Evolutionary conservation across 2,888 invertebrate species (phyloP).

Genomic region (Acanthacorydalis orientalis): DNA sequence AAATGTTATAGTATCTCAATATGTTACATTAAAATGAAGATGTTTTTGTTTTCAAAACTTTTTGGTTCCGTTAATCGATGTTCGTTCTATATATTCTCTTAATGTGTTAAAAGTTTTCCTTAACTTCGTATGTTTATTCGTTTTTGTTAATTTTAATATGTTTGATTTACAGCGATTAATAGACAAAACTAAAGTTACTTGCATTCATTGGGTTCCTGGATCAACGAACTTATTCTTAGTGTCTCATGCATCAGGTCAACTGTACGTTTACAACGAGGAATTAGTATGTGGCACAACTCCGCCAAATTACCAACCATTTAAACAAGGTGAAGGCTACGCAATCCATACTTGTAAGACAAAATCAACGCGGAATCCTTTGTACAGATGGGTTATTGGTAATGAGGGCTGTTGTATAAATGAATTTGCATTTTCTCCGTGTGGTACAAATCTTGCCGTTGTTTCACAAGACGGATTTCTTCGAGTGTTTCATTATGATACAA

Average conservation of each 20-base stretch:
- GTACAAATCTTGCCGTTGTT: constrained; percentile 80
- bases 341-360: constrained; percentile 94
- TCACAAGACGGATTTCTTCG: constrained; percentile 90
- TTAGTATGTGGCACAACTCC: constrained; percentile 75
- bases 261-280: constrained; percentile 97
- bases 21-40: too few species aligned
- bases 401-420: constrained; percentile 83
- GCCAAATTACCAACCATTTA: constrained; percentile 90
- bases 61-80: too few species aligned
- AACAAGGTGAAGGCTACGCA: constrained; percentile 84
- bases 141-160: not conserved
- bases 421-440: constrained; percentile 92
- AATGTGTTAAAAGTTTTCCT: too few species aligned
- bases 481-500: constrained; percentile 92
- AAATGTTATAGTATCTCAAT: too few species aligned
- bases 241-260: constrained; percentile 87
- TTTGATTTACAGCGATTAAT: constrained; percentile 58
- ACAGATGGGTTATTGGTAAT: constrained; percentile 71
- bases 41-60: too few species aligned
- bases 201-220: constrained; percentile 94
- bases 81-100: too few species aligned
- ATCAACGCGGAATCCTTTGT: constrained; percentile 89
- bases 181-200: constrained; percentile 89
- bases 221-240: constrained; percentile 87
- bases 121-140: not conserved